Percentiles rank a stretch among this genome's conserved stretches.
Evolutionary conservation across 2,888 invertebrate genomes (phyloP).

Genomic region (Pheosia tremula): DNA sequence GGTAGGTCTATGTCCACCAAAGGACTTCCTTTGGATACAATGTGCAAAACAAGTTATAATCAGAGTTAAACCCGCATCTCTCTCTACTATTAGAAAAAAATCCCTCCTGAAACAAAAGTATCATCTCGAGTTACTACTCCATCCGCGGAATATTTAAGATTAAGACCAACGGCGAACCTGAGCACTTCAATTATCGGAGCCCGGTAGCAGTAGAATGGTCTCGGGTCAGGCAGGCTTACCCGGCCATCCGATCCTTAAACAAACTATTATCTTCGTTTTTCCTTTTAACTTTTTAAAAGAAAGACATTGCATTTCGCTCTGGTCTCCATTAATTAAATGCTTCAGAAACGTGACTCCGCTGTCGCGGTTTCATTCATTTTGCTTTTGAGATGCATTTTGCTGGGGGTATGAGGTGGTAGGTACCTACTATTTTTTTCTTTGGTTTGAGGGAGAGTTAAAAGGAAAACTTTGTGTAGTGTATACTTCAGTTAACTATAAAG

Average conservation of each 20-base stretch:
- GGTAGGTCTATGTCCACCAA: no score
- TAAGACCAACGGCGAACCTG: constrained; percentile 21
- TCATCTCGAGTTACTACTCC: constrained; percentile 10
- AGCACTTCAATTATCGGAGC: constrained; percentile 52
- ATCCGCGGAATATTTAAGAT: constrained; percentile 35
- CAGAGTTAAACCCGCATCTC: no score
- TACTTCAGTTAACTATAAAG: no score
- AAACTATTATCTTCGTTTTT: constrained; percentile 55
- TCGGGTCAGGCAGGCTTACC: constrained; percentile 21
- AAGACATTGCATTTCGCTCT: constrained; percentile 57
- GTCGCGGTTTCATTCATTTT: constrained; percentile 44
- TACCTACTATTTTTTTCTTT: constrained; percentile 25
- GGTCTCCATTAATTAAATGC: constrained; percentile 60
- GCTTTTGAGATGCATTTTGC: constrained; percentile 33
- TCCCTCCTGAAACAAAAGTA: constrained; percentile 5
- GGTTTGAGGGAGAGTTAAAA: constrained; percentile 9
- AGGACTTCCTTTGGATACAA: no score
- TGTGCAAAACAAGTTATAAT: no score
- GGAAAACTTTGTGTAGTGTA: no score
- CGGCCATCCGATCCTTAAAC: constrained; percentile 39
- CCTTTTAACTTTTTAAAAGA: constrained; percentile 38
- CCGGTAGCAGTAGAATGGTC: constrained; percentile 24
- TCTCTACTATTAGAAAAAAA: not conserved
- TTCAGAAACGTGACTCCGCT: constrained; percentile 48
- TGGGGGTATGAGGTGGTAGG: constrained; percentile 17